Evolutionary conservation across 2,797 vertebrate genomes (phyloP), one percentile per base, ranked within the genome.

Genomic region (Amphiprion clarkii): DNA sequence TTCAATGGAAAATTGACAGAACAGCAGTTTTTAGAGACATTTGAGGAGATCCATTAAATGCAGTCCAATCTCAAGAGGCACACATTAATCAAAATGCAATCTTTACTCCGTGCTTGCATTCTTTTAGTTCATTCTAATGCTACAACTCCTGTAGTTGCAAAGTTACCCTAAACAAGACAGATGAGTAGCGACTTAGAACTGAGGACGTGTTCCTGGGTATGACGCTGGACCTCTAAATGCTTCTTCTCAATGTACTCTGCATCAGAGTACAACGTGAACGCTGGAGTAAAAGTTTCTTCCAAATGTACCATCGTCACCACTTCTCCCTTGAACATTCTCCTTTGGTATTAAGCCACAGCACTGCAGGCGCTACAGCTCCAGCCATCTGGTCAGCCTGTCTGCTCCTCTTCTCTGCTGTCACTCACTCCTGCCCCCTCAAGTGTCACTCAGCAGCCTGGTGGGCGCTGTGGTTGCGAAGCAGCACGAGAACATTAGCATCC

Each of bases 351-450:
- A 83, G 84, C 89, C 79, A 71, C 85, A 81, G 84, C 74, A 85
- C 88, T 88, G 83, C 84, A 89, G 86, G 87, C 87, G 58, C 78
- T 86, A 65, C 84, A 90, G 79, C 88, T 93, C 81, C 62, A 84
- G 93, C 94, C 94, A 94, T 94, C 94, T 95, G 93, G 91, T 92
- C 90, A 75, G 80, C 86, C 90, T 92, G 92, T 89, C 90, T 93
- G 87, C 86, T 93, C 79, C 70, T 83, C 87, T 88, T 74, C 85
- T 91, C 83, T 76, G 68, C 89, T 90, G 88, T 92, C 91, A 88
- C 78, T 92, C 88, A 87, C 87, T 91, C 87, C 88, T 88, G 86
- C 89, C 90, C 89, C 89, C 86, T 91, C 90, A 93, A 91, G 87
- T 92, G 89, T 90, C 91, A 90, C 89, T 92, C 90, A 86, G 79